Percentiles rank a stretch among this genome's conserved stretches.
These are phyloP conservation scores for Alviniconcha marisindica DNA, from an alignment of 1,140 invertebrate species.

Conservation along the genomic window DNA sequence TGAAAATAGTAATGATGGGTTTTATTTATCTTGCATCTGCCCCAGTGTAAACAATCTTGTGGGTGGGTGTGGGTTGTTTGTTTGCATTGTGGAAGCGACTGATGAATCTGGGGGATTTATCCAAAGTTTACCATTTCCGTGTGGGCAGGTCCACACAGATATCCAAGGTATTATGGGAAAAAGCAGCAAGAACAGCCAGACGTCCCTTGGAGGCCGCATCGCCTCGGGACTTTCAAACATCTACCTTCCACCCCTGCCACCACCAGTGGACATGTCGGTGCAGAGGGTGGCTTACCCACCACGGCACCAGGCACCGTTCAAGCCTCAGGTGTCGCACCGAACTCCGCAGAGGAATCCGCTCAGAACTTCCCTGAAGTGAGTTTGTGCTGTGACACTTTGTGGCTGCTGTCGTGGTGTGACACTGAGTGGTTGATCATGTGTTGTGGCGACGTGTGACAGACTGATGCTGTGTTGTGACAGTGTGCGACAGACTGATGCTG, in stretches of 20 bases:
- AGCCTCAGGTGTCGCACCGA: background rate
- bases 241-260: slow-evolving; percentile 72
- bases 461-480: too few relatives aligned
- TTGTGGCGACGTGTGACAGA: too few relatives aligned
- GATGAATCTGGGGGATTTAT: too few relatives aligned
- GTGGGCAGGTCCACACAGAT: slow-evolving; percentile 71
- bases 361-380: slow-evolving; percentile 70
- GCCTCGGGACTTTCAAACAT: slow-evolving; percentile 61
- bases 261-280: slow-evolving; percentile 53
- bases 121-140: too few relatives aligned
- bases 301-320: slow-evolving; percentile 1
- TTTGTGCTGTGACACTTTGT: too few relatives aligned
- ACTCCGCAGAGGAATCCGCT: slow-evolving; percentile 48
- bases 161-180: slow-evolving; percentile 60
- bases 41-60: background rate
- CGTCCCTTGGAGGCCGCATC: slow-evolving; percentile 64
- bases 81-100: too few relatives aligned
- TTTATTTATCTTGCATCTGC: too few relatives aligned
- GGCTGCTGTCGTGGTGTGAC: too few relatives aligned
- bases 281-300: slow-evolving; percentile 9
- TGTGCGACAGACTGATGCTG: too few relatives aligned
- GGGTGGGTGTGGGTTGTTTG: too few relatives aligned
- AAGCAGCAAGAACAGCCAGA: slow-evolving; percentile 40
- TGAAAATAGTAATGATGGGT: too few relatives aligned
- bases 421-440: too few relatives aligned